These are phyloP conservation scores for Hoplias malabaricus DNA, from an alignment of 2,113 vertebrate genomes.

Conservation along the genomic window DNA sequence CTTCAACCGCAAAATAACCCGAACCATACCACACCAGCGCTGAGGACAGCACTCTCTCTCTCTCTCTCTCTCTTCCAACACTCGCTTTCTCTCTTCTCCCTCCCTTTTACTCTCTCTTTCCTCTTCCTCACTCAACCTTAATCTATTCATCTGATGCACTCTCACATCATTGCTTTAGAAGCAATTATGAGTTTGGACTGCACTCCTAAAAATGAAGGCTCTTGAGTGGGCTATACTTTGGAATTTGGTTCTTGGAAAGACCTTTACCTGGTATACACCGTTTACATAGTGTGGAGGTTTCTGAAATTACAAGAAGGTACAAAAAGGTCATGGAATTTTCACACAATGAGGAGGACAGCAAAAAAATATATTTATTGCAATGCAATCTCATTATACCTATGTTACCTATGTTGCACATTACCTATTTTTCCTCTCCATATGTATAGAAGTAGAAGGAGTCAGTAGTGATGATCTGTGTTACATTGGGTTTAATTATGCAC, in stretches of 20 bases:
- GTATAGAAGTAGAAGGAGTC: conserved; percentile 21
- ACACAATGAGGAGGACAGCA: too few species aligned
- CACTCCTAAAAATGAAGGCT: background rate
- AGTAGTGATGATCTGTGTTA: conserved; percentile 51
- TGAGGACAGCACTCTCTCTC: conserved; percentile 74
- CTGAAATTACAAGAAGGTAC: background rate
- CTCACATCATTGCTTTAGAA: conserved; percentile 43
- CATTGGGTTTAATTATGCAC: conserved; percentile 49
- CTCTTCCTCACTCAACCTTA: conserved; percentile 19
- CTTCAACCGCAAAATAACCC: conserved; percentile 76
- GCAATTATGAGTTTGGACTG: conserved; percentile 26
- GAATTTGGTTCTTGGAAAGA: background rate
- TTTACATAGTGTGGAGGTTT: background rate
- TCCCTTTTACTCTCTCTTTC: conserved; percentile 33
- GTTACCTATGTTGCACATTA: too few species aligned
- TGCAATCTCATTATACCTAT: too few species aligned
- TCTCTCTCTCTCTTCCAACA: conserved; percentile 46
- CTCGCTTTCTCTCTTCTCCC: conserved; percentile 56
- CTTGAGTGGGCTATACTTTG: background rate
- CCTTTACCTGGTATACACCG: background rate
- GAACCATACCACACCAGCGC: conserved; percentile 73
- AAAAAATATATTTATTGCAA: too few species aligned
- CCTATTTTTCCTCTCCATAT: conserved; percentile 13
- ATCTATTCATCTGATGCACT: conserved; percentile 38
- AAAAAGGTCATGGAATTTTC: too few species aligned